phyloP scores from a whole-genome alignment of 2,888 invertebrate genomes.

The Orthosia gracilis region DNA sequence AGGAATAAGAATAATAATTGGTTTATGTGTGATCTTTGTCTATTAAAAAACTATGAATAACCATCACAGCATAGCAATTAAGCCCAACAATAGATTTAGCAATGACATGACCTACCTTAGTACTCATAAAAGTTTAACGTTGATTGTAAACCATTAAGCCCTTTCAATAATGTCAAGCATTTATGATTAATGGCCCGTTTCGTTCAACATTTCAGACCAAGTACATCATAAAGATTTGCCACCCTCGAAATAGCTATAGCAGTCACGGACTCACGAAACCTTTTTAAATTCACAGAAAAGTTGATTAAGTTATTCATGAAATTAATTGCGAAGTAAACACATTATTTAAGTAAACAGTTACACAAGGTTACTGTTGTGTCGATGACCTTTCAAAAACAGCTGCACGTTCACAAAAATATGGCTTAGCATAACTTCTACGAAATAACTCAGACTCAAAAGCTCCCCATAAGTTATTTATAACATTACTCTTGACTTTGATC shows the following conservation, averaged over 20 bases:
- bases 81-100: conserved; percentile 18
- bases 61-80: not conserved
- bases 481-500: not conserved
- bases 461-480: not conserved
- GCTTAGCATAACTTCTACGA: not conserved
- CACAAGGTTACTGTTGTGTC: conserved; percentile 28
- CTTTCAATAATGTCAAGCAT: conserved; percentile 25
- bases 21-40: not conserved
- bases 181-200: conserved; percentile 30
- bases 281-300: conserved; percentile 9
- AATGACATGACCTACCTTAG: conserved; percentile 30
- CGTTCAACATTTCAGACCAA: conserved; percentile 26
- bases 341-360: conserved; percentile 21
- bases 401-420: not conserved
- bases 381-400: conserved; percentile 14
- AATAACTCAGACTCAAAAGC: not conserved
- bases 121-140: conserved; percentile 31
- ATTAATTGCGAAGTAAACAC: conserved; percentile 21
- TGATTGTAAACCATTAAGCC: not conserved
- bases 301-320: conserved; percentile 44
- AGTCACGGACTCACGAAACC: conserved; percentile 21
- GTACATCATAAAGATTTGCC: conserved; percentile 36
- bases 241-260: conserved; percentile 16
- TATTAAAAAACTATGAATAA: conserved; percentile 3
- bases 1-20: too few relatives aligned